Base-by-base conservation (phyloP, 2,113 vertebrate species). In the Hippocampus comes region DNA sequence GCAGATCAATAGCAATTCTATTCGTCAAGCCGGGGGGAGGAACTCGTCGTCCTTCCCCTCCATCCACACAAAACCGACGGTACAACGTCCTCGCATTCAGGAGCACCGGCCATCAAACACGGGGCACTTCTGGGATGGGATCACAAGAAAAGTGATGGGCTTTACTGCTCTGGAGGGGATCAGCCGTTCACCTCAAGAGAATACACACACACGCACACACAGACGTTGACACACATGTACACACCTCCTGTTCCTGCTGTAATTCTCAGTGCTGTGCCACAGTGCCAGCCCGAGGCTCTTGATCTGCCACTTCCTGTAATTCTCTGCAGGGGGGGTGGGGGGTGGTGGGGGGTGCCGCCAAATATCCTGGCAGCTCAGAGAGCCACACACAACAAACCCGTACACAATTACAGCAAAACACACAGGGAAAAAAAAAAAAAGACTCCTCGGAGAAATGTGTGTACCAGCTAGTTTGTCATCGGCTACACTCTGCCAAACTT, bases 301-400 rank as follows among this genome's bases (percentile, higher is more conserved):
- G 89, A 90, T 91, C 90, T 90, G 85, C 85, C 88, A 88, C 88
- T 83, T 92, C 86, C 82, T 84, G 88, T 88, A 86, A 87, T 85
- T 82, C 87, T 88, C 88, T 59, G 72, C 56, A 43, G 63, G 63
- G 14, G 38, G 18, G 8, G 1, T 8, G 1, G 67, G 81, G 73
- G 78, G 66, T 78, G 75, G n/a, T 14, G n/a, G 61, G 81, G 73
- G 78, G 66, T 78, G 75, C 75, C 84, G 77, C 85, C 87, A 89
- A 87, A 85, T 71, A 76, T 77, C 80, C 78, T 77, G 82, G 78
- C 79, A 84, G 77, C 55, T 69, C 73, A 34, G 64, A 63, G 14
- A 21, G 2, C 6, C 15, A 9, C 51, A 55, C 51, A 38, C 34
- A 30, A 53, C 51, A 21, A 7, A 17, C 51, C 8, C 51, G 9